Evolutionary conservation across 2,888 invertebrate genomes (phyloP), one percentile per base, ranked within the genome.

Genomic region (Temnothorax unifasciatus): DNA sequence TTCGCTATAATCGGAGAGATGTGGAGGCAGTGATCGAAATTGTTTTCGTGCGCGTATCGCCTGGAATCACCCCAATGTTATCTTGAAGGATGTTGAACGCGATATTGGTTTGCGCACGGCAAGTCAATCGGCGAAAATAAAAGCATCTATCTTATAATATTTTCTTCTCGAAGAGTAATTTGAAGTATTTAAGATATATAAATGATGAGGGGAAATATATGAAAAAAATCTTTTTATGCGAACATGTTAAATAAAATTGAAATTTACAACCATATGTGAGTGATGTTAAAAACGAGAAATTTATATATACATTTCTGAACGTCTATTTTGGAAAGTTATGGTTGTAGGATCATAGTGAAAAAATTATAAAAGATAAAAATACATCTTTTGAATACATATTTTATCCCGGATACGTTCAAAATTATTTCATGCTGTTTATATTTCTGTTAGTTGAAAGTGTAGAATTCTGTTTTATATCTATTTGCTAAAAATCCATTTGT

Each of bases 1-100:
- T 73, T 75, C 82, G 75, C 38, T 25, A 76, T 83, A 83, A 76
- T 83, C 68, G 66, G 50, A 34, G 38, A 66, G 50, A 83, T 63
- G 76, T 52, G 38, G 34, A 52, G 21, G 59, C 47, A 25, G 8
- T 13, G 47, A 61, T 71, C 79, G 79, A 59, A 81, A 81, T 71
- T 81, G 79, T 81, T 81, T 81, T 81, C 79, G 52, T 81, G 47
- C 59, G 79, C 41, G 41, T 66, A 68, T 29, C 52, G 68, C 34
- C 44, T 57, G 29, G 13, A 79, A 79, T 71, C 73, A 38, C 21
- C 34, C 13, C 47, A 81, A 50, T 81, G 59, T 71, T 81, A 71
- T 71, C 79, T 81, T 71, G 79, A 71, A 61, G 25, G 13, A 79
- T 44, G 41, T 77, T 29, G 44, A 54, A 25, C 38, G 63, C 18